Evolutionary conservation across 2,888 invertebrate genomes (phyloP).

Genomic region (Cosmorhoe ocellata): DNA sequence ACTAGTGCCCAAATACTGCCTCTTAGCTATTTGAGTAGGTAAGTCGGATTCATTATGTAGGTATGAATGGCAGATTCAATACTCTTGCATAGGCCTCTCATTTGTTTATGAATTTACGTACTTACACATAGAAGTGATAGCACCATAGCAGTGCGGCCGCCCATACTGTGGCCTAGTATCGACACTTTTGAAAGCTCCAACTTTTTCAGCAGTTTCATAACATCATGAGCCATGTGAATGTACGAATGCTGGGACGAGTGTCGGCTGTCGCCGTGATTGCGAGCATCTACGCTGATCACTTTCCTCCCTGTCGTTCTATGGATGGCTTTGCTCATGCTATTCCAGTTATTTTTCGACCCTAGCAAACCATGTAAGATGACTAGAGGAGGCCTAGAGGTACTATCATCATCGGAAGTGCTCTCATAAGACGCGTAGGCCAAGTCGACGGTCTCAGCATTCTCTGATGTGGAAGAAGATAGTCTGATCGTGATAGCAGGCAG

Average conservation of each 20-base stretch:
- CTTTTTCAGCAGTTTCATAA: constrained; percentile 84
- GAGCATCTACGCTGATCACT: constrained; percentile 93
- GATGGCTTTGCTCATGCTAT: constrained; percentile 90
- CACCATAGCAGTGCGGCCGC: constrained; percentile 95
- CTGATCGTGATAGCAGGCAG: constrained; percentile 40
- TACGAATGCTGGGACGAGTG: constrained; percentile 90
- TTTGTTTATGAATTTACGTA: constrained; percentile 46
- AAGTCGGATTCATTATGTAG: too few relatives aligned
- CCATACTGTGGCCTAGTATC: constrained; percentile 96
- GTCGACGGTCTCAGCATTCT: constrained; percentile 80
- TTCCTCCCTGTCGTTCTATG: constrained; percentile 85
- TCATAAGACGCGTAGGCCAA: constrained; percentile 87
- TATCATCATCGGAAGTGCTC: constrained; percentile 60
- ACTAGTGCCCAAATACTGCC: too few relatives aligned
- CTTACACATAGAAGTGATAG: constrained; percentile 86
- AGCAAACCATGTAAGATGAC: constrained; percentile 95
- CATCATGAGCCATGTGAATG: constrained; percentile 85
- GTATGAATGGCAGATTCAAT: too few relatives aligned
- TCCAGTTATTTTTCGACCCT: constrained; percentile 97
- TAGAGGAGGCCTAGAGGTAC: constrained; percentile 81
- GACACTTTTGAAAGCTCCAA: constrained; percentile 84
- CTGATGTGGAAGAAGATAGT: constrained; percentile 47
- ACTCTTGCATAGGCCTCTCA: background rate
- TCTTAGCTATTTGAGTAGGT: too few relatives aligned
- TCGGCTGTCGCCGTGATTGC: constrained; percentile 98